Evolutionary conservation across 2,797 vertebrate genomes (phyloP).

Genomic region (Denticeps clupeoides): DNA sequence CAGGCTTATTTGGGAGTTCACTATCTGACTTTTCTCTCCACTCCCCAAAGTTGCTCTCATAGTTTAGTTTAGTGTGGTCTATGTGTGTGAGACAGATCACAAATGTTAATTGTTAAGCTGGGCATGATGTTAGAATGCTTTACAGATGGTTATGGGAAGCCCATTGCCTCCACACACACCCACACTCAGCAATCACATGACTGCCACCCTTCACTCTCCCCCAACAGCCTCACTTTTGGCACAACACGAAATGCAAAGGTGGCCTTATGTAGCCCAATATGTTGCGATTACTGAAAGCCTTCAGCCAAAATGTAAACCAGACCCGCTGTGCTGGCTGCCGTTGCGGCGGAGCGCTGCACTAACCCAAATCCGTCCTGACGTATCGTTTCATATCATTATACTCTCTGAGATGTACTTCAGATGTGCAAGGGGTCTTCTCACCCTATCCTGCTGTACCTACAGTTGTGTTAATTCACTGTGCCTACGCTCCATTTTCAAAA

Average conservation of each 20-base stretch:
- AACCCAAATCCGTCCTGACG: constrained; percentile 12
- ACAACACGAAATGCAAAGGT: neutral
- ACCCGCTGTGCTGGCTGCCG: neutral
- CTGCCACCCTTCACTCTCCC: neutral
- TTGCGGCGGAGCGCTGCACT: neutral
- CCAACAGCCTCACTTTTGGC: too few relatives aligned
- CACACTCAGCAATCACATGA: neutral
- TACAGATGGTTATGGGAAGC: constrained; percentile 28
- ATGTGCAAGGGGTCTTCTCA: constrained; percentile 2
- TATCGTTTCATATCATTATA: constrained; percentile 14
- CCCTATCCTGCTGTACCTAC: constrained; percentile 19
- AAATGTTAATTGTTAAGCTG: constrained; percentile 25
- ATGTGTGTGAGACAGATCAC: neutral
- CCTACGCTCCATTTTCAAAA: too few relatives aligned
- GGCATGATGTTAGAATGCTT: constrained; percentile 34
- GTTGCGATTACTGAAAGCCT: constrained; percentile 14
- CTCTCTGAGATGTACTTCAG: neutral
- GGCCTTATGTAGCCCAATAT: neutral
- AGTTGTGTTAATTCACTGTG: too few relatives aligned
- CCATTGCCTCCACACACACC: neutral
- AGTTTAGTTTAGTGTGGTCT: neutral
- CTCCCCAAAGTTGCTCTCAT: constrained; percentile 22
- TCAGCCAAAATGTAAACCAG: constrained; percentile 12
- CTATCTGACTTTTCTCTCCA: constrained; percentile 10
- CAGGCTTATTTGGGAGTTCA: constrained; percentile 27